Evolutionary conservation across 1,140 invertebrate genomes (phyloP).

Genomic region (Drosophila albomicans): DNA sequence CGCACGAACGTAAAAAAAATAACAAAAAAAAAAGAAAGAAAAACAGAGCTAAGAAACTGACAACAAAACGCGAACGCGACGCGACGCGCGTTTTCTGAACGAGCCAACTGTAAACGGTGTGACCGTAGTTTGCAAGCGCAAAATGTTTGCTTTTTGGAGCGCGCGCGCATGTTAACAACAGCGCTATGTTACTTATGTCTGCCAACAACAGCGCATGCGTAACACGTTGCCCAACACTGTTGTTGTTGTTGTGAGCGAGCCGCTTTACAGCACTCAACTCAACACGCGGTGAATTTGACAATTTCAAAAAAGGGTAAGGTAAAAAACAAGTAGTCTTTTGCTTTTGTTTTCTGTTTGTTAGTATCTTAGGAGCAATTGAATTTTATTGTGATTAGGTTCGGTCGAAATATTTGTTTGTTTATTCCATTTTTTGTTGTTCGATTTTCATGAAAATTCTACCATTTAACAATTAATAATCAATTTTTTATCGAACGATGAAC

Average conservation of each 20-base stretch:
- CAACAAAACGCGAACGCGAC: constrained; percentile 68
- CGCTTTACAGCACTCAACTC: constrained; percentile 16
- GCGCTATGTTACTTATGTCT: constrained; percentile 16
- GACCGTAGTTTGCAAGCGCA: constrained; percentile 32
- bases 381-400: background rate
- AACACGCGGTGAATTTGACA: constrained; percentile 1
- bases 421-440: background rate
- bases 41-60: constrained; percentile 47
- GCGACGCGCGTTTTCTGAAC: constrained; percentile 70
- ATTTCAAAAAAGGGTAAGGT: background rate
- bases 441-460: background rate
- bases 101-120: constrained; percentile 52
- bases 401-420: background rate
- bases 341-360: too few species aligned
- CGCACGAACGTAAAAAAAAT: constrained; percentile 37
- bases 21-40: constrained; percentile 46
- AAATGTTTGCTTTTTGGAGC: constrained; percentile 31
- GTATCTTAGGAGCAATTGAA: background rate
- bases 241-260: background rate
- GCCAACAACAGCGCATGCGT: constrained; percentile 46
- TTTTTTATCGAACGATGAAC: constrained; percentile 10
- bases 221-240: constrained; percentile 55
- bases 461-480: background rate
- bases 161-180: constrained; percentile 48
- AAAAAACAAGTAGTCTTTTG: background rate